Conservation (phyloP, 2,888 invertebrate species). For the Drosophila pegasa region DNA sequence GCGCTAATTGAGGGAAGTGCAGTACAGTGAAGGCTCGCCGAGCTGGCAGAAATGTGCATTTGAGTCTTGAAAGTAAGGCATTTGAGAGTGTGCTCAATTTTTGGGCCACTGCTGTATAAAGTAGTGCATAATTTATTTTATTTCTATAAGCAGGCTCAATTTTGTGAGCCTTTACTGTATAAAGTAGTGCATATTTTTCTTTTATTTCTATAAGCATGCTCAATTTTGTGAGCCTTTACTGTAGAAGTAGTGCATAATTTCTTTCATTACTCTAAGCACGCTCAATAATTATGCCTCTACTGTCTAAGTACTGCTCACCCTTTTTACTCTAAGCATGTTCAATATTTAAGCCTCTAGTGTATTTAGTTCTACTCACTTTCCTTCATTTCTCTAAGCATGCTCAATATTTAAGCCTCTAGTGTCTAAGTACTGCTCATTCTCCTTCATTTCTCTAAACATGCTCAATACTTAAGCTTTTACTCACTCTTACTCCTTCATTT, state of each 20-base stretch:
- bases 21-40: not conserved
- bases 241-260: too few species aligned
- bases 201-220: not conserved
- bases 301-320: not conserved
- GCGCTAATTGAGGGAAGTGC: constrained; percentile 44
- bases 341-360: not conserved
- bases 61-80: not conserved
- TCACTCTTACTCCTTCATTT: too few species aligned
- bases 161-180: not conserved
- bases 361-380: too few species aligned
- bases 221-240: not conserved
- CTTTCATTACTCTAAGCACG: not conserved
- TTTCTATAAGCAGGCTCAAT: too few species aligned
- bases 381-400: not conserved
- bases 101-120: too few species aligned
- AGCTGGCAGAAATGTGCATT: not conserved
- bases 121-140: too few species aligned
- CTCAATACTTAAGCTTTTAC: too few species aligned
- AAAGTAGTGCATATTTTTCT: not conserved
- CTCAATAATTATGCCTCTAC: too few species aligned
- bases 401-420: too few species aligned
- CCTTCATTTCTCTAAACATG: too few species aligned
- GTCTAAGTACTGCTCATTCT: not conserved
- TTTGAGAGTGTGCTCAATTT: not conserved
- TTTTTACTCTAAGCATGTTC: not conserved